phyloP scores from a whole-genome alignment of 2,113 vertebrate species.

The Anoura caudifer region DNA sequence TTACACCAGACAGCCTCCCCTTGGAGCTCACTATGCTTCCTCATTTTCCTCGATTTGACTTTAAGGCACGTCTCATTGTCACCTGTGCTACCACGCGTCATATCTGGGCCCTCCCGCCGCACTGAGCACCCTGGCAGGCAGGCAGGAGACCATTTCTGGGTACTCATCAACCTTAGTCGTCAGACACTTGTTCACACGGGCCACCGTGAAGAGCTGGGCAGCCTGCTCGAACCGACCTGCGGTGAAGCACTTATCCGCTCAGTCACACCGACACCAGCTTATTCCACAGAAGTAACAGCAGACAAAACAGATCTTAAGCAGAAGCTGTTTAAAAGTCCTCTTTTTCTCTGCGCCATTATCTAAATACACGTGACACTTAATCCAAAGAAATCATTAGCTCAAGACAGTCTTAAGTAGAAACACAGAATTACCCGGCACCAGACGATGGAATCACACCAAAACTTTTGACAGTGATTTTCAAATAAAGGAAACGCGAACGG shows the following conservation, averaged over 20 bases:
- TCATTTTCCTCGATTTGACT: not conserved
- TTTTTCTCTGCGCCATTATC: not conserved
- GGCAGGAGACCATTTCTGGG: not conserved
- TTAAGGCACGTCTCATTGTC: not conserved
- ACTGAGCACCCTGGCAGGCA: not conserved
- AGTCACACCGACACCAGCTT: not conserved
- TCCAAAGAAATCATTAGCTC: not conserved
- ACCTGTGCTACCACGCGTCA: not conserved
- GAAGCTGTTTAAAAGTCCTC: not conserved
- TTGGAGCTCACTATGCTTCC: not conserved
- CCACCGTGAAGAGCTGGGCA: too few species aligned
- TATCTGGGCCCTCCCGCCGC: not conserved
- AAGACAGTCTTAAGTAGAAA: not conserved
- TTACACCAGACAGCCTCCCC: not conserved
- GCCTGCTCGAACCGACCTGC: not conserved
- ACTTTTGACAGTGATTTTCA: not conserved
- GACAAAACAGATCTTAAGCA: not conserved
- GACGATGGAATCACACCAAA: not conserved
- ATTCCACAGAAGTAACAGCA: not conserved
- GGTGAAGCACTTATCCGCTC: rapidly evolving
- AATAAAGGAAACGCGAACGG: not conserved
- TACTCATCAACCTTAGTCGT: not conserved
- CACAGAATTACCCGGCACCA: not conserved
- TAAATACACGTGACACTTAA: not conserved
- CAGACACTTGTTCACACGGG: not conserved